Percentiles rank a stretch among this genome's conserved stretches.
phyloP scores from a whole-genome alignment of 2,113 vertebrate species.

The Butastur rufipennis region DNA sequence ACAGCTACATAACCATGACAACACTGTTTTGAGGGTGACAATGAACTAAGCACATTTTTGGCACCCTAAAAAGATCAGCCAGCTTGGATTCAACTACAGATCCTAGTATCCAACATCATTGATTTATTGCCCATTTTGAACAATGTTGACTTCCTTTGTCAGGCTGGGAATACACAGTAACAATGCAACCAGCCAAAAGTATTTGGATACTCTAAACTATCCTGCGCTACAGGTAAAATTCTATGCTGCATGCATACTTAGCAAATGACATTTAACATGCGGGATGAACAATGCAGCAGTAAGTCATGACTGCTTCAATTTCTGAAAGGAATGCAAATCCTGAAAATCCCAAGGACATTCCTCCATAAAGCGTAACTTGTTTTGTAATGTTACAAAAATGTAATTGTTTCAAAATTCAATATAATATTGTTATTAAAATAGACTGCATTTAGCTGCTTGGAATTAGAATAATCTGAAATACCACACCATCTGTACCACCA shows the following conservation, averaged over 20 bases:
- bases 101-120: background rate
- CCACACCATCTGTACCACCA: slow-evolving; percentile 29
- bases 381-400: slow-evolving; percentile 7
- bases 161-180: slow-evolving; percentile 24
- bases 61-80: background rate
- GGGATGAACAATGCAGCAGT: slow-evolving; percentile 1
- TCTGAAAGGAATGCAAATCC: slow-evolving; percentile 36
- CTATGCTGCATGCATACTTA: background rate
- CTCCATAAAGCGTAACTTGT: background rate
- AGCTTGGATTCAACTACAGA: background rate
- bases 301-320: background rate
- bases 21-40: background rate
- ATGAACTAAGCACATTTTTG: slow-evolving; percentile 8
- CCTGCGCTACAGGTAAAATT: background rate
- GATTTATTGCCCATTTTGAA: background rate
- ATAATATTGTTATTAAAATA: slow-evolving; percentile 35
- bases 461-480: slow-evolving; percentile 47
- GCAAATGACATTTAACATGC: background rate
- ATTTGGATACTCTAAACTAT: background rate
- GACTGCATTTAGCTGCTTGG: slow-evolving; percentile 20
- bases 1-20: background rate
- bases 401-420: slow-evolving; percentile 29
- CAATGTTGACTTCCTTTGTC: background rate
- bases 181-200: slow-evolving; percentile 6
- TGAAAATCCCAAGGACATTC: slow-evolving; percentile 30